Conservation (phyloP, 2,113 vertebrate species). For the Brachypodius melanocephalos region DNA sequence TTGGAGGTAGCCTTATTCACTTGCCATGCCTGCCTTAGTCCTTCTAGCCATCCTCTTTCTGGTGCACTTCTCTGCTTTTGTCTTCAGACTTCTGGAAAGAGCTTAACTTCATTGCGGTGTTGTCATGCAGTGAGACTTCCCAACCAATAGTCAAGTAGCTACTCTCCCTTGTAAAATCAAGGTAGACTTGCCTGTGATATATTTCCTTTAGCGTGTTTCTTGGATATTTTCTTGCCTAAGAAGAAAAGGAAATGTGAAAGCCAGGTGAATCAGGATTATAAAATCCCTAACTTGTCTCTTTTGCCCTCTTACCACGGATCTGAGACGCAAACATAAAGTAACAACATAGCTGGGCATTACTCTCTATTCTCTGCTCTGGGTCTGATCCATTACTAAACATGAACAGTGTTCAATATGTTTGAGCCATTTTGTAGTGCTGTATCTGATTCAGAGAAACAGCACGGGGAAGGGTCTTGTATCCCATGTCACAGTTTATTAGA, state of each 20-base stretch:
- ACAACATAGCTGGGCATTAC: background rate
- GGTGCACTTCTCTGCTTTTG: background rate
- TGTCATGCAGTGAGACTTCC: background rate
- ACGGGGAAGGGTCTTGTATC: background rate
- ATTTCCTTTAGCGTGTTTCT: background rate
- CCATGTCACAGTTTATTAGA: background rate
- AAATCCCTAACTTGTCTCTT: background rate
- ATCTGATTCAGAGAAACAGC: background rate
- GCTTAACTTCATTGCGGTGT: background rate
- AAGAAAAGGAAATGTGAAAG: background rate
- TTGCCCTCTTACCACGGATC: background rate
- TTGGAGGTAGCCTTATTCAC: background rate
- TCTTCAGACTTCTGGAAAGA: background rate
- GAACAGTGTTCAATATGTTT: background rate
- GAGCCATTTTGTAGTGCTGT: background rate
- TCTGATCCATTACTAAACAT: background rate
- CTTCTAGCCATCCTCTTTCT: background rate
- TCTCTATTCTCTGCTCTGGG: background rate
- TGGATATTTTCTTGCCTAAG: background rate
- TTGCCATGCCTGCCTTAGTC: background rate
- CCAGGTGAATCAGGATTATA: background rate
- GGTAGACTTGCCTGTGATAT: background rate
- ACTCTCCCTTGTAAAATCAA: background rate
- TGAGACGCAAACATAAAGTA: background rate
- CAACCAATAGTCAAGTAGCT: background rate